phyloP scores from a whole-genome alignment of 2,797 vertebrate genomes.

The Fistularia tabacaria region DNA sequence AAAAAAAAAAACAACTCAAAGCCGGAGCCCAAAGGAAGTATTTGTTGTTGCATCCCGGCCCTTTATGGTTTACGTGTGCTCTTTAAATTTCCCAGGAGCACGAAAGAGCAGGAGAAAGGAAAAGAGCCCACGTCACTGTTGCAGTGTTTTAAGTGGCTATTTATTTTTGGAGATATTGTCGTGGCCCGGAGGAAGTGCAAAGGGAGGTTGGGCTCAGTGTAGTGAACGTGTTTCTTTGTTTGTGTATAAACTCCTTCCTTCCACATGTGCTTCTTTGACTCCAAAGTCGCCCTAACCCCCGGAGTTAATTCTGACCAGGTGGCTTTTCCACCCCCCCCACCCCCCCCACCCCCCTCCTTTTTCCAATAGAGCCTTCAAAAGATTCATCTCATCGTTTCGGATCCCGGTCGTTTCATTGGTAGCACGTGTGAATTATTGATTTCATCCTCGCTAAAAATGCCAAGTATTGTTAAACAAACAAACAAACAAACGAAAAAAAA shows the following conservation, averaged over 20 bases:
- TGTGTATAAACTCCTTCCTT: slow-evolving; percentile 33
- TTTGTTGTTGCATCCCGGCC: slow-evolving; percentile 48
- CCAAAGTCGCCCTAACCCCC: slow-evolving; percentile 14
- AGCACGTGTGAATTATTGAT: no score
- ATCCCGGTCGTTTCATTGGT: no score
- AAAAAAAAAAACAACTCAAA: slow-evolving; percentile 21
- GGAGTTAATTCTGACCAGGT: slow-evolving; percentile 56
- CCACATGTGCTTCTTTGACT: slow-evolving; percentile 40
- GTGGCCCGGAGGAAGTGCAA: slow-evolving; percentile 31
- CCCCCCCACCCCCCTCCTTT: no score
- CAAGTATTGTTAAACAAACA: no score
- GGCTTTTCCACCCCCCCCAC: slow-evolving; percentile 7
- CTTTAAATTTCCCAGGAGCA: slow-evolving; percentile 32
- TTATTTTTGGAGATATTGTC: slow-evolving; percentile 54
- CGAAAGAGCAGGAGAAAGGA: slow-evolving; percentile 29
- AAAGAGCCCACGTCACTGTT: slow-evolving; percentile 29
- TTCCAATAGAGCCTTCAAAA: no score
- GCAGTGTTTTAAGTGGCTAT: slow-evolving; percentile 29
- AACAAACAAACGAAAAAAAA: no score
- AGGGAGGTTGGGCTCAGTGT: slow-evolving; percentile 1
- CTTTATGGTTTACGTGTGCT: slow-evolving; percentile 41
- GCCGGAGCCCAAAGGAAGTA: slow-evolving; percentile 39
- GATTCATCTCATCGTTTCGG: no score
- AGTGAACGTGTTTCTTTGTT: slow-evolving; percentile 36
- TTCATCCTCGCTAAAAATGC: no score